phyloP scores from a whole-genome alignment of 2,888 invertebrate genomes.

The Scelioninae gen. 2 region DNA sequence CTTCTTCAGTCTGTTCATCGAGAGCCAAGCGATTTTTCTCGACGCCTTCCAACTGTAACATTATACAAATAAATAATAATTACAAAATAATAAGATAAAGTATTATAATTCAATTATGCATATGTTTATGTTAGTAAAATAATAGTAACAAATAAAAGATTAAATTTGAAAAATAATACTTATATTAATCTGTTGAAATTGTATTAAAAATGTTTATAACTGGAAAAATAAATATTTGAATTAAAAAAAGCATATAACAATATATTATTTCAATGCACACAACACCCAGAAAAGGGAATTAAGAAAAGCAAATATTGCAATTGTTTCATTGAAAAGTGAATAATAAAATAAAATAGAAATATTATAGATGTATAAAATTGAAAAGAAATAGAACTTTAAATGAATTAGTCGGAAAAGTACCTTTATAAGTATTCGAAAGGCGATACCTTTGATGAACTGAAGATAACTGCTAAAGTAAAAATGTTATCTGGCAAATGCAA shows the following conservation, averaged over 20 bases:
- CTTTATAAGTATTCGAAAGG: constrained; percentile 36
- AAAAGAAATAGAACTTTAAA: constrained; percentile 33
- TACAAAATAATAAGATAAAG: constrained; percentile 2
- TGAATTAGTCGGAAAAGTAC: constrained; percentile 41
- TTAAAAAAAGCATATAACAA: neutral
- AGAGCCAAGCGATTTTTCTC: constrained; percentile 84
- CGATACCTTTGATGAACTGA: constrained; percentile 29
- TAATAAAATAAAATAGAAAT: neutral
- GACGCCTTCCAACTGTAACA: constrained; percentile 76
- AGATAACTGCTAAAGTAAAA: constrained; percentile 29
- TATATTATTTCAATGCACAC: too few relatives aligned
- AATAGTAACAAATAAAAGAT: neutral
- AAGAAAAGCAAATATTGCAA: too few relatives aligned
- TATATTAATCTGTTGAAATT: neutral
- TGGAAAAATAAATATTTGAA: constrained; percentile 9
- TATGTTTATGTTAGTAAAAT: too few relatives aligned
- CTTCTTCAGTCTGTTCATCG: constrained; percentile 90
- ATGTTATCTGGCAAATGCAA: constrained; percentile 12
- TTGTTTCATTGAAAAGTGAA: neutral
- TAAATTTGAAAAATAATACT: too few relatives aligned
- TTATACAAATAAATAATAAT: constrained; percentile 25
- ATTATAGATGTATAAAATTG: constrained; percentile 1
- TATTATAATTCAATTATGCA: too few relatives aligned
- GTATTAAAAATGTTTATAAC: constrained; percentile 1
- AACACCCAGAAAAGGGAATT: too few relatives aligned